Evolutionary conservation across 2,113 vertebrate species (phyloP), one percentile per base, ranked within the genome.

Genomic region (Ictalurus furcatus): DNA sequence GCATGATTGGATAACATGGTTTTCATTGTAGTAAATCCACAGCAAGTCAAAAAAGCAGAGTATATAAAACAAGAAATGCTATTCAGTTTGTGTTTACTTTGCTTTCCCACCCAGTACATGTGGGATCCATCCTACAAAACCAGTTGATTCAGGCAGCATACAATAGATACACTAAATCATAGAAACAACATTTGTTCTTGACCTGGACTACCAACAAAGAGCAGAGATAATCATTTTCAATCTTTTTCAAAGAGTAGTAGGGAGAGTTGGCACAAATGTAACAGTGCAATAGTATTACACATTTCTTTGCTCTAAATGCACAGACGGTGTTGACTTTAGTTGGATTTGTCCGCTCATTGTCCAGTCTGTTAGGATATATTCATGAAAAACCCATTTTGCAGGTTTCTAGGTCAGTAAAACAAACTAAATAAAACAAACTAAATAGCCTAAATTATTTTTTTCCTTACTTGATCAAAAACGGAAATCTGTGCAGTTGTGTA

Each of bases 21-120:
- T 54, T 61, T 30, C 21, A 81, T 83, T 73, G 9, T 48, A 52
- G 16, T 21, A 84, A 86, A 91, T 82, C 11, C 84, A 74, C 54
- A 79, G n/a, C 16, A 40, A 34, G 30, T 59, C 3, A 9, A 9
- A 52, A 88, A 48, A 79, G 9, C 44, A 54, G 30, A 88, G 52
- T 58, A 59, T 48, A 59, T 21, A 65, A 25, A 54, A n/a, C 13
- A 44, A 19, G 58, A 87, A 58, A 82, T 69, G 37, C 12, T 56
- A n/a, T 54, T 84, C 28, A 54, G 6, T 85, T 76, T 85, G 25
- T 69, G 6, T 69, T 82, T 58, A 80, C 40, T 30, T 87, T 80
- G 25, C 14, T 56, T 52, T 85, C 17, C 37, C 19, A 67, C n/a
- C 48, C 40, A 52, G 40, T 88, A 48, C 17, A 65, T 54, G 16